These are phyloP conservation scores for Cephus spinipes DNA, from an alignment of 2,888 invertebrate genomes.

Conservation along the genomic window DNA sequence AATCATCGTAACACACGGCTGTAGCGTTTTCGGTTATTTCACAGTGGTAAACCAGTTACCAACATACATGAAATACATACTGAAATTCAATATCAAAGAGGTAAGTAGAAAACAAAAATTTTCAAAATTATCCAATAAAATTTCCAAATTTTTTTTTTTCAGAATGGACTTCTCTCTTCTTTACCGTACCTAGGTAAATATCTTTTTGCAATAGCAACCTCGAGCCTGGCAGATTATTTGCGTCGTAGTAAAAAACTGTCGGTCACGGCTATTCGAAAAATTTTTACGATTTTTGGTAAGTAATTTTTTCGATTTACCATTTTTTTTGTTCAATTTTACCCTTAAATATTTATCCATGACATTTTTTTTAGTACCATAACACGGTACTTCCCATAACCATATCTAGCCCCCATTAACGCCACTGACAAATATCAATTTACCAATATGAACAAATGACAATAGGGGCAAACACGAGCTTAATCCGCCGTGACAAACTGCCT, in stretches of 20 bases:
- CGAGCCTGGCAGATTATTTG: slow-evolving; percentile 80
- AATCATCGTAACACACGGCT: slow-evolving; percentile 84
- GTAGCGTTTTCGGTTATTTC: slow-evolving; percentile 90
- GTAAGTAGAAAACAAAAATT: slow-evolving; percentile 59
- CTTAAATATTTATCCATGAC: background rate
- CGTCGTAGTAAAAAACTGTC: slow-evolving; percentile 76
- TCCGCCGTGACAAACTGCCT: slow-evolving; percentile 11
- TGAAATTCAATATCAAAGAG: slow-evolving; percentile 82
- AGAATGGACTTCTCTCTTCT: slow-evolving; percentile 87
- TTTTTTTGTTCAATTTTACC: background rate
- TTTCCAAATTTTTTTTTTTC: slow-evolving; percentile 35
- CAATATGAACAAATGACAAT: background rate
- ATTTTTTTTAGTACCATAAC: background rate
- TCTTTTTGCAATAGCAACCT: slow-evolving; percentile 80
- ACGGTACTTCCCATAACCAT: background rate
- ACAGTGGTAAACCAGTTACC: slow-evolving; percentile 90
- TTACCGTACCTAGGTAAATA: slow-evolving; percentile 90
- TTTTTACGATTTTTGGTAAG: slow-evolving; percentile 75
- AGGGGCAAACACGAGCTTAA: background rate
- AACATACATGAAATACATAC: slow-evolving; percentile 85
- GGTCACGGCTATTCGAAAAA: slow-evolving; percentile 80
- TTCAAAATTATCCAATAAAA: background rate
- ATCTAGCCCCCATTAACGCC: background rate
- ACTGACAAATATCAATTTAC: background rate
- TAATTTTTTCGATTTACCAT: background rate